Evolutionary conservation across 2,888 invertebrate species (phyloP).

Genomic region (Cantharis rufa): DNA sequence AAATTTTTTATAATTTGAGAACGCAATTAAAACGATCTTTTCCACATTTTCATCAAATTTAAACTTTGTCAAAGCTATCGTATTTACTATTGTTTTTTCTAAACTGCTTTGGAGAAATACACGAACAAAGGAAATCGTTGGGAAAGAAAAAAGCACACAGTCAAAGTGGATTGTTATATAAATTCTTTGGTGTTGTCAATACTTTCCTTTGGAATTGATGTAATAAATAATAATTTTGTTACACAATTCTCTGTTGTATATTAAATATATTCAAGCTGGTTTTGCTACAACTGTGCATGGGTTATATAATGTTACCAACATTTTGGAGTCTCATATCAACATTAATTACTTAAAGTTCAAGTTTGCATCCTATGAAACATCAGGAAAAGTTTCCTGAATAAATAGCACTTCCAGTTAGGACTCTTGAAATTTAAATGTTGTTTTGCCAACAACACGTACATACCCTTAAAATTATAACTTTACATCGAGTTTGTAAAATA

Average conservation of each 20-base stretch:
- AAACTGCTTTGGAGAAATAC: not conserved
- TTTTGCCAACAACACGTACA: slow-evolving; percentile 4
- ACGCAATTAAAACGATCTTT: not conserved
- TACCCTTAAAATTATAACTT: slow-evolving; percentile 13
- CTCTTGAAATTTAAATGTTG: slow-evolving; percentile 18
- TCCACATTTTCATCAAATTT: not conserved
- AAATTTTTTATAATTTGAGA: not conserved
- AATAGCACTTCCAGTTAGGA: slow-evolving; percentile 13
- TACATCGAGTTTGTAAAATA: slow-evolving; percentile 20
- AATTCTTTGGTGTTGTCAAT: not conserved
- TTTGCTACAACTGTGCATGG: not conserved
- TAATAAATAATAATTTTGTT: not conserved
- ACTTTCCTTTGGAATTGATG: not conserved
- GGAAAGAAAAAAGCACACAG: not conserved
- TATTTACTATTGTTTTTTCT: not conserved
- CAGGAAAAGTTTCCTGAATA: slow-evolving; percentile 12
- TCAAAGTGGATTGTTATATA: not conserved
- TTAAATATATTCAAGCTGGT: not conserved
- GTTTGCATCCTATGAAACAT: slow-evolving; percentile 2
- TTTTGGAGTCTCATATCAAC: not conserved
- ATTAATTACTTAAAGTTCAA: slow-evolving; percentile 2
- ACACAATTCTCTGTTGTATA: not conserved
- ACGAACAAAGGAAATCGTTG: not conserved
- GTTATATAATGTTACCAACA: not conserved
- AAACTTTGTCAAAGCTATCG: not conserved